Evolutionary conservation across 2,113 vertebrate species (phyloP).

Genomic region (Otolemur garnettii): DNA sequence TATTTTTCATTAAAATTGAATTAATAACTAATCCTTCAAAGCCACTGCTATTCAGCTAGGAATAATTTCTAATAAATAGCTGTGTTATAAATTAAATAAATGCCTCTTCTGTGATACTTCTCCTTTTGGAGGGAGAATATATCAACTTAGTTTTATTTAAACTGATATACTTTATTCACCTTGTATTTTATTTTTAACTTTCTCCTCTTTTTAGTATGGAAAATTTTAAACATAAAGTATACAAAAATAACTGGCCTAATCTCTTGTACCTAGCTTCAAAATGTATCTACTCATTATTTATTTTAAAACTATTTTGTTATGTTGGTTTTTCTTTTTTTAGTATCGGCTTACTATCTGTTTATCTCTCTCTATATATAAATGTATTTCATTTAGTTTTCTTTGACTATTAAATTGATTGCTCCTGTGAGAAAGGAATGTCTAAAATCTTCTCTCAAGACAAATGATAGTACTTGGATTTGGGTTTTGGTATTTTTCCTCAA

Average conservation of each 20-base stretch:
- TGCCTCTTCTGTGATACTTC: constrained; percentile 17
- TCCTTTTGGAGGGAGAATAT: background rate
- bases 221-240: constrained; percentile 4
- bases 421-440: background rate
- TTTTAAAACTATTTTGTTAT: constrained; percentile 36
- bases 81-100: constrained; percentile 21
- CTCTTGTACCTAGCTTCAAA: background rate
- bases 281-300: background rate
- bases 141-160: background rate
- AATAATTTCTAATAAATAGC: constrained; percentile 3
- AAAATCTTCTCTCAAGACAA: constrained; percentile 38
- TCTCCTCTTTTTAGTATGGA: constrained; percentile 18
- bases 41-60: background rate
- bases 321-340: background rate
- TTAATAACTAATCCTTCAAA: constrained; percentile 2
- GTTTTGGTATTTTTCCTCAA: background rate
- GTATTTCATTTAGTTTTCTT: constrained; percentile 31
- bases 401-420: background rate
- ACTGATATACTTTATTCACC: background rate
- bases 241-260: background rate
- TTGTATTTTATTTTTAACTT: background rate
- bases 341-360: background rate
- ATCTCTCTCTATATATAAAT: background rate
- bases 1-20: constrained; percentile 12
- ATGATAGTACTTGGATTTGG: background rate